Percentiles rank a stretch among this genome's conserved stretches.
Conservation (phyloP, 1,140 invertebrate species). For the Rhopalosiphum maidis region DNA sequence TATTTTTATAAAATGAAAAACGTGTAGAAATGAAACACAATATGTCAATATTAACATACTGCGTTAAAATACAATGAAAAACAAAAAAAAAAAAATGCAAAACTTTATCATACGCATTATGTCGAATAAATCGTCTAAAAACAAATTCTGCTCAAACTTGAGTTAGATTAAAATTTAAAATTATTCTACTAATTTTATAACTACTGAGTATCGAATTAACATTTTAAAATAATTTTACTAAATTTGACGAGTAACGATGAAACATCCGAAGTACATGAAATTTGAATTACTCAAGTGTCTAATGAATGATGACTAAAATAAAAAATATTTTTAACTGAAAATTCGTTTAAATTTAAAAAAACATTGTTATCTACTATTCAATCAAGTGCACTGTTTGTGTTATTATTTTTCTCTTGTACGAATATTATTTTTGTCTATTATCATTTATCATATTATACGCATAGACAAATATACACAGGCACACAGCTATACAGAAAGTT, state of each 20-base stretch:
- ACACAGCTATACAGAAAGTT: not conserved
- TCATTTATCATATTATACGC: not conserved
- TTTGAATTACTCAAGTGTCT: not conserved
- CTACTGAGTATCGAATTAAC: not conserved
- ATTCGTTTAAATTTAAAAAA: not conserved
- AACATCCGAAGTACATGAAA: not conserved
- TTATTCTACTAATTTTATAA: not conserved
- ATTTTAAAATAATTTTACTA: not conserved
- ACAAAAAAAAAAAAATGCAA: not conserved
- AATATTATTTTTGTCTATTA: not conserved
- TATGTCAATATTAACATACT: not conserved
- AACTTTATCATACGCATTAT: not conserved
- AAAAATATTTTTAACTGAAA: not conserved
- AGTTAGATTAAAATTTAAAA: not conserved
- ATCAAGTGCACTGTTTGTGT: not conserved
- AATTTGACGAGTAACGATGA: not conserved
- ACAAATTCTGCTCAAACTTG: not conserved
- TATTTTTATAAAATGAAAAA: constrained; percentile 11
- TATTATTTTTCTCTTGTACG: not conserved
- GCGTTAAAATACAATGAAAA: not conserved
- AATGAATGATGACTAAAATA: not conserved
- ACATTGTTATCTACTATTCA: not conserved
- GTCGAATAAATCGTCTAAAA: not conserved
- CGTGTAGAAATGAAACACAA: not conserved
- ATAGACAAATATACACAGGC: not conserved